Base-by-base conservation (phyloP, 2,888 invertebrate species). In the Shargacucullia verbasci region DNA sequence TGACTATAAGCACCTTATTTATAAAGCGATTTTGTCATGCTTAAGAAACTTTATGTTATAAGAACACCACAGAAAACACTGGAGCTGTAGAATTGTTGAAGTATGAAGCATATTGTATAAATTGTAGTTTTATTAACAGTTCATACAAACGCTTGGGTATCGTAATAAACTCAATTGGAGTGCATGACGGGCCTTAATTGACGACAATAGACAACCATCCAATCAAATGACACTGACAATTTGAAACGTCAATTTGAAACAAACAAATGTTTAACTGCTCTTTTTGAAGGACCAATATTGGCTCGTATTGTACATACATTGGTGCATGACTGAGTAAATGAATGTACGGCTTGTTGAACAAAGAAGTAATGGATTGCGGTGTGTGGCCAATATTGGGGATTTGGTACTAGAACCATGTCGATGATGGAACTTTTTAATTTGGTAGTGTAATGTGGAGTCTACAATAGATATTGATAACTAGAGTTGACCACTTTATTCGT, bases 161-260 rank as follows among this genome's bases (percentile, higher is more conserved):
- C 48, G 58, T 80, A 91, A 88, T 88, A 81, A 87, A 83, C 82
- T 83, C 90, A 92, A 92, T 92, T 92, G 92, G 81, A 79, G 57
- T 66, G 85, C 73, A 85, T 84, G 83, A 82, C 84, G 85, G 89
- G 77, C 71, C 82, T 82, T 88, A 92, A 92, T 92, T 92, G 91
- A 79, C 73, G 64, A 76, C 86, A 91, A 91, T 88, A 82, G 76
- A 71, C 53, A 27, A 80, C 78, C 73, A 73, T 63, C 61, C 79
- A 80, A 74, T 73, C 78, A 65, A 55, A 56, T 57, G 58, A 78
- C 62, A 40, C 79, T 69, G 56, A 61, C 69, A 77, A 76, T 79
- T 81, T 60, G 58, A 66, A 69, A 59, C 43, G 62, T 58, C 67
- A 59, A 48, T 40, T 37, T 58, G 45, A 46, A 53, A 3, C 38